These are phyloP conservation scores for Epizoanthus scotinus DNA, from an alignment of 92 coral and sea anemone genomes.

Conservation along the genomic window DNA sequence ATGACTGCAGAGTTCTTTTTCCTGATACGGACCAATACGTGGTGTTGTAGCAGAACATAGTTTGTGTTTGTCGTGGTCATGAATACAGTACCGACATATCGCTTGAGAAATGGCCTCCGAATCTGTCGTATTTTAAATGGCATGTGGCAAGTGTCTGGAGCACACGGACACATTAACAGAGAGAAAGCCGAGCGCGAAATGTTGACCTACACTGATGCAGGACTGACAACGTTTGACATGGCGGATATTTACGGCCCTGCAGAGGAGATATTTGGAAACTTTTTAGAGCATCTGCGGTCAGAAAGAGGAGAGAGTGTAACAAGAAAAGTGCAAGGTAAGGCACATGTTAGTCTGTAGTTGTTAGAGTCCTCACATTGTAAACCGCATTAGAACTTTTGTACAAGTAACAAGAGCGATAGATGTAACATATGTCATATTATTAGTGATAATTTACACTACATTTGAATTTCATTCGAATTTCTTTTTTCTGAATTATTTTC, in stretches of 20 bases:
- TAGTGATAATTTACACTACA: too few species aligned
- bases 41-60: too few species aligned
- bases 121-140: slow-evolving; percentile 80
- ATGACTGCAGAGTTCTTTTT: background rate
- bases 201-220: slow-evolving; percentile 76
- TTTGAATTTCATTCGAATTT: too few species aligned
- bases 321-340: slow-evolving; percentile 72
- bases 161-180: slow-evolving; percentile 73
- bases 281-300: slow-evolving; percentile 54
- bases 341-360: too few species aligned
- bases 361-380: too few species aligned
- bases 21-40: too few species aligned
- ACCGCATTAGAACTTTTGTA: too few species aligned
- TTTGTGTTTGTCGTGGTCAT: background rate
- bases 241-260: slow-evolving; percentile 93
- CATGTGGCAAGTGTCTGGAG: slow-evolving; percentile 94
- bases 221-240: slow-evolving; percentile 83
- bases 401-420: too few species aligned
- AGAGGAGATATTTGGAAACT: slow-evolving; percentile 80
- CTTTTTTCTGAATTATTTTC: too few species aligned
- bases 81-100: slow-evolving; percentile 49
- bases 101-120: slow-evolving; percentile 73
- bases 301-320: slow-evolving; percentile 67
- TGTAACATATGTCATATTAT: too few species aligned
- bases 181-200: slow-evolving; percentile 69